Evolutionary conservation across 1,140 invertebrate genomes (phyloP).

Genomic region (Drosophila pachea): DNA sequence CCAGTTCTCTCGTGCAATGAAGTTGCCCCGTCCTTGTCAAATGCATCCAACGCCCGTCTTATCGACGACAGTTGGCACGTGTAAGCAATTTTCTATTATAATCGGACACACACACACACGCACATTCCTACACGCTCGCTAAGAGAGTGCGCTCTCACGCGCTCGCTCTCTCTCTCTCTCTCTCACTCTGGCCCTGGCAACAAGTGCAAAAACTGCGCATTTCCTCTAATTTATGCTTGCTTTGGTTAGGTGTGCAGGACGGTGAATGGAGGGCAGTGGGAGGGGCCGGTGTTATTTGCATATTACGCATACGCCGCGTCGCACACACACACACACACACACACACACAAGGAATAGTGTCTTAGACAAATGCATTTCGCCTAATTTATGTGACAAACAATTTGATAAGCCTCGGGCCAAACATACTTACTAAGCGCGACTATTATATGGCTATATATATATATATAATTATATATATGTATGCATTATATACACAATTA

Average conservation of each 20-base stretch:
- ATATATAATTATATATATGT: too few relatives aligned
- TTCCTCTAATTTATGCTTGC: conserved; percentile 52
- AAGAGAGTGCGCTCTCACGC: too few relatives aligned
- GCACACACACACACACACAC: background rate
- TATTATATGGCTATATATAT: conserved; percentile 42
- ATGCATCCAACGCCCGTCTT: conserved; percentile 12
- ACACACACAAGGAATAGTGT: conserved; percentile 22
- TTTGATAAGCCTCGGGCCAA: conserved; percentile 43
- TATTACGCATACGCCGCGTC: conserved; percentile 56
- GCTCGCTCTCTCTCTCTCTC: conserved; percentile 6
- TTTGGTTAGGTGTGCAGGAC: background rate
- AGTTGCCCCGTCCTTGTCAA: background rate
- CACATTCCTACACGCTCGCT: background rate
- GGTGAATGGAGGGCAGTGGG: background rate
- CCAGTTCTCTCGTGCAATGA: conserved; percentile 9
- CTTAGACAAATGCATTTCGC: conserved; percentile 26
- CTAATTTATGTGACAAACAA: conserved; percentile 51
- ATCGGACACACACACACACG: conserved; percentile 37
- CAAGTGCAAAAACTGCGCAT: conserved; percentile 50
- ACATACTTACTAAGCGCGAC: conserved; percentile 50
- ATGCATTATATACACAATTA: conserved; percentile 13
- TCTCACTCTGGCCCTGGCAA: conserved; percentile 47
- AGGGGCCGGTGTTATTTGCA: conserved; percentile 14
- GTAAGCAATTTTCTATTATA: conserved; percentile 72
- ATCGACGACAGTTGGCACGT: conserved; percentile 58